Evolutionary conservation across 2,888 invertebrate genomes (phyloP), one percentile per base, ranked within the genome.

Genomic region (Muscina levida): DNA sequence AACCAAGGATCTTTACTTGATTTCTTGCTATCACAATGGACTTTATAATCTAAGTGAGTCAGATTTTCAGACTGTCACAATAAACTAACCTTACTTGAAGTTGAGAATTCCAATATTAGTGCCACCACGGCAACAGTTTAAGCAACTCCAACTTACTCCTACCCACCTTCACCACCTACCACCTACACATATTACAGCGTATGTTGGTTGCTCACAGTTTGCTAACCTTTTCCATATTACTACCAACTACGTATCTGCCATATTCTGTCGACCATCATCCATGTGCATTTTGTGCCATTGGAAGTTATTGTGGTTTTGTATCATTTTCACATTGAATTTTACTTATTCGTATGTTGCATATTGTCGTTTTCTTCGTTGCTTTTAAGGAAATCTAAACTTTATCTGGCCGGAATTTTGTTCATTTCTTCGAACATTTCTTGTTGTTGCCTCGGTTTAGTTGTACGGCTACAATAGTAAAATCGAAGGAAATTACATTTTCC

Each of bases 391-490:
- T 42, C 19, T 62, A 62, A 62, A 62, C 42, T 62, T 62, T 42
- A 3, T 8, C 8, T 62, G n/a, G n/a, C n/a, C 1, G 31, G 15
- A 42, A 42, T 13, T n/a, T n/a, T 31, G 31, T 31, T 31, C n/a
- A n/a, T n/a, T 31, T 31, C 31, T 31, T 31, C 31, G 31, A 8
- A 8, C 8, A 39, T 42, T 17, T 62, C n/a, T 17, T 48, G 37
- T 67, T 77, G 66, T 72, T n/a, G n/a, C n/a, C n/a, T 66, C 57
- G 82, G 77, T 78, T 73, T 71, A 59, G 51, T 77, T 67, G 42
- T n/a, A 42, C n/a, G n/a, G n/a, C n/a, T n/a, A n/a, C 62, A 72
- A 62, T 72, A 37, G 37, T 42, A 62, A 15, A 72, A 77, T 67
- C 26, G n/a, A 59, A 13, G 76, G 72, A 59, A 71, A 65, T 57